Evolutionary conservation across 2,888 invertebrate species (phyloP), one percentile per base, ranked within the genome.

Genomic region (Noctua fimbriata): DNA sequence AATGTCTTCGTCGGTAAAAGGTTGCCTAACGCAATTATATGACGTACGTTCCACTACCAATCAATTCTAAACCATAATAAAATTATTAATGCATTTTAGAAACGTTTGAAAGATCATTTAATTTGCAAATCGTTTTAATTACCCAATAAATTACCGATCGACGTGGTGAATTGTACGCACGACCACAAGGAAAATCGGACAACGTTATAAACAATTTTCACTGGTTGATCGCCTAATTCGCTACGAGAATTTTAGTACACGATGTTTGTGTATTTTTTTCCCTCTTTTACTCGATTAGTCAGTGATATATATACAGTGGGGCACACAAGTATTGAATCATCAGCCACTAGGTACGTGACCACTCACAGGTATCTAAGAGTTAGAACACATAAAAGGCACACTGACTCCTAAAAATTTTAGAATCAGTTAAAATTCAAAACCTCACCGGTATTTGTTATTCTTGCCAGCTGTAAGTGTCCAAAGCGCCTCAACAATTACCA

Each of bases 401-500:
- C 93, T 92, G 92, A 94, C 92, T 89, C 93, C 94, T 93, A 93
- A 89, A 90, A 89, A 87, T 82, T 69, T 77, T 89, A 87, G 90
- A 91, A 92, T 93, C 91, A 92, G 92, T 93, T 94, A 93, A 93
- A 94, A 94, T 92, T 93, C 90, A 95, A 94, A 94, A 91, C 95
- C 96, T 96, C 96, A 96, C 96, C 96, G 95, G 94, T 96, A 93
- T 93, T 82, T 91, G 83, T 90, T 92, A 91, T 92, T 92, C 96
- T 94, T 93, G 96, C 94, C 96, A 95, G 96, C 95, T 92, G 95
- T 93, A 92, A 94, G 92, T 92, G 94, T 95, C 96, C 96, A 95
- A 95, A 95, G 95, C 96, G 95, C 95, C 96, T 94, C 95, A 95
- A 93, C 92, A 93, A 95, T 94, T 95, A 96, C 94, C 96, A 97